These are phyloP conservation scores for Enteromius fasciolatus DNA, from an alignment of 2,797 vertebrate genomes.

Conservation along the genomic window DNA sequence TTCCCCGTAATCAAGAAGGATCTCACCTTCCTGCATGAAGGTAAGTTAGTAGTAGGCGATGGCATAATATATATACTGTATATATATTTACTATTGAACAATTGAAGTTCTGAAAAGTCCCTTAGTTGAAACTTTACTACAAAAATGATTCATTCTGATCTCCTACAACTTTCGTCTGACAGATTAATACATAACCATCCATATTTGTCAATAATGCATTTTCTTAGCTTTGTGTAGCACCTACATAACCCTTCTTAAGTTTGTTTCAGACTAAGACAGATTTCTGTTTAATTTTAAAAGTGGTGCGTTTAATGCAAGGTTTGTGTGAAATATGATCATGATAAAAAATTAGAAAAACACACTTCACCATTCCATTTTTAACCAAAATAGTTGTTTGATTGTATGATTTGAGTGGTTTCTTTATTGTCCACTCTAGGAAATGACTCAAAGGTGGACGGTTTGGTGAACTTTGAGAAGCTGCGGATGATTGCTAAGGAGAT, in stretches of 20 bases:
- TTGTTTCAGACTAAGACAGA: not conserved
- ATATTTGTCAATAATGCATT: not conserved
- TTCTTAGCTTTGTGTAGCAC: not conserved
- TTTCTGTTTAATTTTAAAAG: not conserved
- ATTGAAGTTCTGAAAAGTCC: not conserved
- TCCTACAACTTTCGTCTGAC: not conserved
- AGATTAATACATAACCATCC: not conserved
- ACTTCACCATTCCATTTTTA: not conserved
- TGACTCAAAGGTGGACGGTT: constrained; percentile 96
- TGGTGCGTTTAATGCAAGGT: not conserved
- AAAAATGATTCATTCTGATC: not conserved
- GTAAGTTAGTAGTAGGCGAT: constrained; percentile 68
- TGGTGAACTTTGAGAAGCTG: constrained; percentile 98
- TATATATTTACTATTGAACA: too few species aligned
- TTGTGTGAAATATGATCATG: constrained; percentile 1
- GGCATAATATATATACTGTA: too few species aligned
- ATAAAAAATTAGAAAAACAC: not conserved
- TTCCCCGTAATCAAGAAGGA: constrained; percentile 99
- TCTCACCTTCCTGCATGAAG: constrained; percentile 98
- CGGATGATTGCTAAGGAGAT: constrained; percentile 99
- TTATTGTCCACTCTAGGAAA: constrained; percentile 80
- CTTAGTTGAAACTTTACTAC: not conserved
- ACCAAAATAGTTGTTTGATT: not conserved
- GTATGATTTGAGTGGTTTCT: not conserved
- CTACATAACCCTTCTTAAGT: not conserved